Evolutionary conservation across 2,888 invertebrate species (phyloP).

Genomic region (Parnassius apollo): DNA sequence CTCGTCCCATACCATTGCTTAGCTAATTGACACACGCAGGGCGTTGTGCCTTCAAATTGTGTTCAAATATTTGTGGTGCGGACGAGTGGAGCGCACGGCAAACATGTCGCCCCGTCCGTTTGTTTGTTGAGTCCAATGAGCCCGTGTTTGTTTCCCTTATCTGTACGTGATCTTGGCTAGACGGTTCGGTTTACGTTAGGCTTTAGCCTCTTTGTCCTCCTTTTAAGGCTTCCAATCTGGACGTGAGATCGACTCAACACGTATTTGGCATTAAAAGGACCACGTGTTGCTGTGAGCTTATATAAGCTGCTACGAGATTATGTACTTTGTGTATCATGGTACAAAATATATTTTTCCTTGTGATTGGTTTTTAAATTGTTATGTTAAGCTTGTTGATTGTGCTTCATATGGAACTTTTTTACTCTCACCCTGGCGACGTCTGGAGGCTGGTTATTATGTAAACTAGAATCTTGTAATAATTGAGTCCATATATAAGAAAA

Average conservation of each 20-base stretch:
- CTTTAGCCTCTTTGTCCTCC: constrained; percentile 44
- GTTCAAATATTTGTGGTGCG: constrained; percentile 66
- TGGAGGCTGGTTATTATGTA: neutral
- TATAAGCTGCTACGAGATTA: neutral
- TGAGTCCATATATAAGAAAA: too few relatives aligned
- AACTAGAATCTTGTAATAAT: too few relatives aligned
- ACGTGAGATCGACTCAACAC: constrained; percentile 48
- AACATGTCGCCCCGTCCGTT: constrained; percentile 54
- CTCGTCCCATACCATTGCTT: constrained; percentile 23
- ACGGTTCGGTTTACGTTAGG: constrained; percentile 23
- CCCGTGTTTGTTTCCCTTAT: constrained; percentile 53
- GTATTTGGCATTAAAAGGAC: constrained; percentile 37
- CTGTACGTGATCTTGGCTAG: constrained; percentile 56
- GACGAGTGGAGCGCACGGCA: constrained; percentile 61
- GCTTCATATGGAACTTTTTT: constrained; percentile 14
- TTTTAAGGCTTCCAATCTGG: constrained; percentile 43
- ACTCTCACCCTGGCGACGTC: constrained; percentile 8
- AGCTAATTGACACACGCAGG: constrained; percentile 57
- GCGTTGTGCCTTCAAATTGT: constrained; percentile 76
- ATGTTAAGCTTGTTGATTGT: constrained; percentile 6
- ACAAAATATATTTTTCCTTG: neutral
- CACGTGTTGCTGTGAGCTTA: constrained; percentile 16
- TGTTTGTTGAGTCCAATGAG: constrained; percentile 68
- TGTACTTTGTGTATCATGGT: neutral
- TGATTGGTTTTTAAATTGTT: neutral